Evolutionary conservation across 2,888 invertebrate species (phyloP), one percentile per base, ranked within the genome.

Genomic region (Meiosimyza decipiens): DNA sequence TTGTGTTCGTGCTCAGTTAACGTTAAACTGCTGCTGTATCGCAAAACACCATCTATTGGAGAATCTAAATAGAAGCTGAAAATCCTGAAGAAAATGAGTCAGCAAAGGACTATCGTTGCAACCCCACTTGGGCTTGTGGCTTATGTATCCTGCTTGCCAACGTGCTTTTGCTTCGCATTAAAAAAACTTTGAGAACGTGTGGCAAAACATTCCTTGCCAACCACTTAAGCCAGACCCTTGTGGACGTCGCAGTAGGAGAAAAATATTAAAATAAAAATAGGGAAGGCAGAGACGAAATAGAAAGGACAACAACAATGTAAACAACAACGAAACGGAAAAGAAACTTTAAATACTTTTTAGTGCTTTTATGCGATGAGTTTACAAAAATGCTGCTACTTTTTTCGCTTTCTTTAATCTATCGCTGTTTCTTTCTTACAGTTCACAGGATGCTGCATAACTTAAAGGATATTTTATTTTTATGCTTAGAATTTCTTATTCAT

Each of bases 291-390:
- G 18, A 40, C 5, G 15, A 62, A 62, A 28, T 62, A 40, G 40
- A 40, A 40, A 40, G 11, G 62, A n/a, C n/a, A 62, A 18, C 55
- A 28, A 28, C 33, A 28, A 33, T 7, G 22, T 22, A 22, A 22
- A 22, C 22, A 22, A 22, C 22, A 22, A 22, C 15, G 40, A 28
- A 33, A 12, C 18, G 2, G n/a, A 33, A 40, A 28, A n/a, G 12
- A 13, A 62, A 28, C 28, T 62, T 62, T 62, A 28, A 62, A 62
- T 62, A 33, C 40, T 28, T 33, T n/a, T 28, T n/a, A 18, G 33
- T 28, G 13, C 33, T 6, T 40, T 18, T 13, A 22, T 62, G 62
- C 40, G 6, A 33, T 62, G 40, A 62, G 12, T 12, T 40, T 62
- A 62, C 62, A 62, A 62, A 62, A 40, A 40, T 40, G 40, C 9